Conservation (phyloP, 2,113 vertebrate species). For the Corythornis cristatus region DNA sequence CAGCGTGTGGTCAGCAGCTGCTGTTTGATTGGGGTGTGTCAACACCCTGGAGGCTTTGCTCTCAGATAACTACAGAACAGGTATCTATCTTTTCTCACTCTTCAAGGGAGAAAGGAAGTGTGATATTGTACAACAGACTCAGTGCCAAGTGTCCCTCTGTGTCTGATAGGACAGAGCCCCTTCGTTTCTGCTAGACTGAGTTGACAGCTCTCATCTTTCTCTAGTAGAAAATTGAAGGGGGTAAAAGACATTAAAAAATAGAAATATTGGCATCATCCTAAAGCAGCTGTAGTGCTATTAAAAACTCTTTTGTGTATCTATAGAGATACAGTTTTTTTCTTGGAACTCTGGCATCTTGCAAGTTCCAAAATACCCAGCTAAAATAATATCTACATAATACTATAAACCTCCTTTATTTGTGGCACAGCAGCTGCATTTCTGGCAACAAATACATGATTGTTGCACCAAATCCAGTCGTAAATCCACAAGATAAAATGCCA, state of each 20-base stretch:
- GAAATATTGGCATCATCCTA: background rate
- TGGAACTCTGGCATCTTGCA: background rate
- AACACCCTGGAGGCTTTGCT: background rate
- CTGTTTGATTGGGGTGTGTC: background rate
- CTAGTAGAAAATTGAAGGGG: background rate
- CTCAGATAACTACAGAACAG: too few species aligned
- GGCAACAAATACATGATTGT: slow-evolving; percentile 28
- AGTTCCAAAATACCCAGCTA: background rate
- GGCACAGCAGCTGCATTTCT: background rate
- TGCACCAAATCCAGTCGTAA: background rate
- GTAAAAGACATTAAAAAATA: slow-evolving; percentile 6
- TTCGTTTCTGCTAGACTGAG: background rate
- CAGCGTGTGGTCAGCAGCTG: background rate
- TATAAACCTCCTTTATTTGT: background rate
- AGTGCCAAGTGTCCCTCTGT: background rate
- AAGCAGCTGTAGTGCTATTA: slow-evolving; percentile 8
- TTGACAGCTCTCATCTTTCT: background rate
- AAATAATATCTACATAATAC: background rate
- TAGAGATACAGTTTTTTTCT: background rate
- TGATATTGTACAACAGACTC: background rate
- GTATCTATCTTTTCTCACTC: too few species aligned
- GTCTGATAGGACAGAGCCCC: background rate
- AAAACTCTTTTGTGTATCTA: background rate
- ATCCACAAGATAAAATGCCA: background rate
- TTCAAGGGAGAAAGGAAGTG: background rate